phyloP scores from a whole-genome alignment of 2,797 vertebrate species.

The Xenops minutus region DNA sequence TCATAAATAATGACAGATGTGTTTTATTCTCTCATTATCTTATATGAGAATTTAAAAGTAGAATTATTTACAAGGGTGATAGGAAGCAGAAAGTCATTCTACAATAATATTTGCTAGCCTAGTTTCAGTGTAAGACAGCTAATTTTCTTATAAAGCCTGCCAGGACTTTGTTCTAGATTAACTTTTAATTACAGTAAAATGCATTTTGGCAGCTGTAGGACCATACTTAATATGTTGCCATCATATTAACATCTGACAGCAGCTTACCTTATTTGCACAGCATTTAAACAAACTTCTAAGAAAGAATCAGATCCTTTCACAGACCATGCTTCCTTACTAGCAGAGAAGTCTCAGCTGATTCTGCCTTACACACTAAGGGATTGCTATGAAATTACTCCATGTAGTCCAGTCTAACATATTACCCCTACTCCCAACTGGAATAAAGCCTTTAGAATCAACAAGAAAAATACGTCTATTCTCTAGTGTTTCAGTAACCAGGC shows the following conservation, averaged over 20 bases:
- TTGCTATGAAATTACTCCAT: not conserved
- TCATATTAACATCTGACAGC: not conserved
- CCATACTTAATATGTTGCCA: not conserved
- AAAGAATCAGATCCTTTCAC: not conserved
- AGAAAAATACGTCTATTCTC: accelerated
- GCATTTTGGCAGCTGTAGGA: not conserved
- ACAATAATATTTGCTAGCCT: not conserved
- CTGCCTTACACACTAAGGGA: not conserved
- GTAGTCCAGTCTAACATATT: not conserved
- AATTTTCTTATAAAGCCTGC: not conserved
- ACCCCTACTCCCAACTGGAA: not conserved
- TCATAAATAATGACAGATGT: not conserved
- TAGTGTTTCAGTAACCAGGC: not conserved
- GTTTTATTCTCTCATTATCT: not conserved
- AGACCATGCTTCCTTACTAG: not conserved
- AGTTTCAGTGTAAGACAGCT: not conserved
- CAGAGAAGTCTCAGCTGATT: not conserved
- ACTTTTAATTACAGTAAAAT: not conserved
- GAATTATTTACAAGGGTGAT: not conserved
- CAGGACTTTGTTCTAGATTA: not conserved
- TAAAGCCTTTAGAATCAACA: not conserved
- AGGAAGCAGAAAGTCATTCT: not conserved
- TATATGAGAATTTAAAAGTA: not conserved
- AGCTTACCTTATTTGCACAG: not conserved
- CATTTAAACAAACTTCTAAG: not conserved